A percentile compares a stretch with the other conserved stretches of the same genome.
These are phyloP conservation scores for Stenoptilia bipunctidactyla DNA, from an alignment of 2,888 invertebrate genomes.

Conservation along the genomic window DNA sequence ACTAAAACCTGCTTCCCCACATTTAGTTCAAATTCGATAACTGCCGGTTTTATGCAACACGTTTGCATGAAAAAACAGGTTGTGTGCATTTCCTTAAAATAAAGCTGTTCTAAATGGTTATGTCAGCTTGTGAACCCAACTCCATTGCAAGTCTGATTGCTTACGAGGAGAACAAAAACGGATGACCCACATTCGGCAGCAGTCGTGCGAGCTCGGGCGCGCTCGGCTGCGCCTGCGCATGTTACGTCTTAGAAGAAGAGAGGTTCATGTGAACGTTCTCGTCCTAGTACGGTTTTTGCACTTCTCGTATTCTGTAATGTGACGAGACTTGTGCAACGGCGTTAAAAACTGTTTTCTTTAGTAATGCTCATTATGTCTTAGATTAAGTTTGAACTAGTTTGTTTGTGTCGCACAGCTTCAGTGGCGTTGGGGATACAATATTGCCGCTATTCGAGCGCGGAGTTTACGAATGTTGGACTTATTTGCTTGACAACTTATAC, in stretches of 20 bases:
- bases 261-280: constrained; percentile 68
- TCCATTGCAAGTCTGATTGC: constrained; percentile 41
- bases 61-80: neutral
- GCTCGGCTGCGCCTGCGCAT: constrained; percentile 53
- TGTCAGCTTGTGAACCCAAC: constrained; percentile 10
- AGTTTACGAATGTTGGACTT: no score
- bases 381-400: no score
- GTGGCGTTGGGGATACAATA: no score
- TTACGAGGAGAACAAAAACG: constrained; percentile 67
- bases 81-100: neutral
- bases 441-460: no score
- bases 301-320: constrained; percentile 50
- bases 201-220: constrained; percentile 66
- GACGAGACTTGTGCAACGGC: constrained; percentile 43
- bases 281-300: constrained; percentile 60
- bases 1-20: no score
- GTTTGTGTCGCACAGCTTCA: no score
- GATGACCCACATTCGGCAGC: constrained; percentile 67
- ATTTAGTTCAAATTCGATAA: no score
- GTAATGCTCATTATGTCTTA: no score
- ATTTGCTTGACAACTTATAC: no score
- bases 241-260: constrained; percentile 67
- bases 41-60: neutral
- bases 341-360: neutral
- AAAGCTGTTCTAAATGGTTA: constrained; percentile 1